These are phyloP conservation scores for Seriola aureovittata DNA, from an alignment of 2,113 vertebrate genomes.

Conservation along the genomic window DNA sequence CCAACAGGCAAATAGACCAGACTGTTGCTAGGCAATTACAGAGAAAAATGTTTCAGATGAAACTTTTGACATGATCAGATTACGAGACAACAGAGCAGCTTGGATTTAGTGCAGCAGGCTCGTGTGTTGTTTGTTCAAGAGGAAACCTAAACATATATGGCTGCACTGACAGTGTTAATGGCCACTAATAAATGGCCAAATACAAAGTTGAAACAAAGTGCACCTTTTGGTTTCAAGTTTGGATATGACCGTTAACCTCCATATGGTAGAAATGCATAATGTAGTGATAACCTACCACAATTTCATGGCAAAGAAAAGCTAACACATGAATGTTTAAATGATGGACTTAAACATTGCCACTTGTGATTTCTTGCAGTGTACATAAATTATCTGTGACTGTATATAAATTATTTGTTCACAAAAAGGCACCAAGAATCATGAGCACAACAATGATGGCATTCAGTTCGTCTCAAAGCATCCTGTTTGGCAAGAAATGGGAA, in stretches of 20 bases:
- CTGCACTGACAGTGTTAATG: constrained; percentile 16
- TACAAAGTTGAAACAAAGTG: constrained; percentile 57
- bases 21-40: constrained; percentile 4
- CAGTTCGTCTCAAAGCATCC: constrained; percentile 23
- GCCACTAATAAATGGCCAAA: constrained; percentile 24
- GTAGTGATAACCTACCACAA: constrained; percentile 24
- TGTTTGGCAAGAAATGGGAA: constrained; percentile 42
- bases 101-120: constrained; percentile 38
- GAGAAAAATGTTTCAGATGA: not conserved
- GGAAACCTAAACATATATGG: not conserved
- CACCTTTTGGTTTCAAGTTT: constrained; percentile 66
- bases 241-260: constrained; percentile 40
- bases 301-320: constrained; percentile 31
- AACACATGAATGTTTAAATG: constrained; percentile 27
- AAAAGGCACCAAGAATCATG: constrained; percentile 82
- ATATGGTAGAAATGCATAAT: constrained; percentile 26
- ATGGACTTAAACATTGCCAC: constrained; percentile 37
- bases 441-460: not conserved
- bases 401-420: constrained; percentile 63
- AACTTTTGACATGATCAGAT: constrained; percentile 18
- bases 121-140: constrained; percentile 22
- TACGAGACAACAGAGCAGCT: constrained; percentile 47
- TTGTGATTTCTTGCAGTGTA: constrained; percentile 51
- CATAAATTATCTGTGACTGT: constrained; percentile 48
- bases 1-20: constrained; percentile 18